Evolutionary conservation across 2,113 vertebrate species (phyloP).

Genomic region (Motacilla tschutschensis): DNA sequence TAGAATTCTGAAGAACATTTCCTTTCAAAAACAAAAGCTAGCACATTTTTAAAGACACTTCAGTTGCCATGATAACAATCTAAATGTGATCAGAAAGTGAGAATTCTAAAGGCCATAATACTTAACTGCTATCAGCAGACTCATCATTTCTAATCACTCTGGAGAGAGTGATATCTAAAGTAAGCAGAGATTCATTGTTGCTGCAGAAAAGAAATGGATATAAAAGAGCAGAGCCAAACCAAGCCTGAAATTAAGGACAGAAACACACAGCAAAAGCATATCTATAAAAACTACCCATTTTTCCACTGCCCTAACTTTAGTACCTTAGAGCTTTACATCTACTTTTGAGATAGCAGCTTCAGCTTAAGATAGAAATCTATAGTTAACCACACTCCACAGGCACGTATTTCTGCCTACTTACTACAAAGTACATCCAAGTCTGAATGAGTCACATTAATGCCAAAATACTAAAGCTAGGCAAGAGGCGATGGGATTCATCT

Average conservation of each 20-base stretch:
- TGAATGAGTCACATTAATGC: background rate
- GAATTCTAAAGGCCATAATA: background rate
- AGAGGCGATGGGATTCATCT: background rate
- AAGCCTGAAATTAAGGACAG: background rate
- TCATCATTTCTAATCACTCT: background rate
- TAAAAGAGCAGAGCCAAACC: slow-evolving; percentile 20
- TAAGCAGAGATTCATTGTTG: background rate
- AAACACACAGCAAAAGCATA: background rate
- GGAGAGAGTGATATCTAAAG: background rate
- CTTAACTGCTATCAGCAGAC: background rate
- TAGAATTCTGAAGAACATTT: background rate
- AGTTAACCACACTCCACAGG: background rate
- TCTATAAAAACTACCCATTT: background rate
- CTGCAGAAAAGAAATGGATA: background rate
- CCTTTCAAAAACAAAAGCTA: background rate
- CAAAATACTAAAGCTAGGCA: background rate
- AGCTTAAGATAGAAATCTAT: background rate
- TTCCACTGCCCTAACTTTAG: background rate
- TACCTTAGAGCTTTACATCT: background rate
- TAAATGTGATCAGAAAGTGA: background rate
- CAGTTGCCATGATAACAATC: background rate
- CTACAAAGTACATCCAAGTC: background rate
- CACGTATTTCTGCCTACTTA: background rate
- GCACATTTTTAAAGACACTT: background rate
- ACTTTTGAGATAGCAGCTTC: background rate